Evolutionary conservation across 1,140 invertebrate genomes (phyloP), one percentile per base, ranked within the genome.

Genomic region (Anastrepha obliqua): DNA sequence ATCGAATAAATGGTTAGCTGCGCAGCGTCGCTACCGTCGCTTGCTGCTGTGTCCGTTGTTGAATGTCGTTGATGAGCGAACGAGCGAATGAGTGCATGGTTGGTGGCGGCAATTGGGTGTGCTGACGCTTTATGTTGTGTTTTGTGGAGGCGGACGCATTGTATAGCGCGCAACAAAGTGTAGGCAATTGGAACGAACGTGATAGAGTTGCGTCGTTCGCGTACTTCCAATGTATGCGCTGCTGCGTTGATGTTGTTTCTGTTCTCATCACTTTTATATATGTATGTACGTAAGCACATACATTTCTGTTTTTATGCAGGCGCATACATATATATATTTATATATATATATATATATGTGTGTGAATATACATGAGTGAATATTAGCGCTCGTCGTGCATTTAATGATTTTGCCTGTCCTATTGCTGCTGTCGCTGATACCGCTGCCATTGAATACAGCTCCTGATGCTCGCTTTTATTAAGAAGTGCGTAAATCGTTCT

Each of bases 101-200:
- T 81, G 74, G 1, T 17, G 20, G 29, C 29, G 64, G n/a, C 64
- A 7, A n/a, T 29, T 81, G 74, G 47, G 74, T 55, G 67, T 74
- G 67, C 44, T 29, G 17, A n/a, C 74, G 42, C 8, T 81, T 51
- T 81, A 42, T 74, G 29, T 9, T 81, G 47, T 55, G 42, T 81
- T 81, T 55, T 81, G 74, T 81, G 74, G 47, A 81, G 74, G 74
- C 74, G 74, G 47, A 81, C 74, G 67, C 74, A 55, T 55, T 55
- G 51, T 55, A 2, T 2, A 55, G 51, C 51, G 51, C 51, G 51
- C 51, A 20, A 55, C 74, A 81, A 81, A 47, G 4, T 81, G 47
- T 81, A 55, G 13, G 60, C 4, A 62, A 17, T 17, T 62, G 8
- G 3, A 62, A 55, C 15, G 47, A 62, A 55, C 20, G 47, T n/a